These are phyloP conservation scores for Graptemys geographica DNA, from an alignment of 2,797 vertebrate genomes.

Conservation along the genomic window DNA sequence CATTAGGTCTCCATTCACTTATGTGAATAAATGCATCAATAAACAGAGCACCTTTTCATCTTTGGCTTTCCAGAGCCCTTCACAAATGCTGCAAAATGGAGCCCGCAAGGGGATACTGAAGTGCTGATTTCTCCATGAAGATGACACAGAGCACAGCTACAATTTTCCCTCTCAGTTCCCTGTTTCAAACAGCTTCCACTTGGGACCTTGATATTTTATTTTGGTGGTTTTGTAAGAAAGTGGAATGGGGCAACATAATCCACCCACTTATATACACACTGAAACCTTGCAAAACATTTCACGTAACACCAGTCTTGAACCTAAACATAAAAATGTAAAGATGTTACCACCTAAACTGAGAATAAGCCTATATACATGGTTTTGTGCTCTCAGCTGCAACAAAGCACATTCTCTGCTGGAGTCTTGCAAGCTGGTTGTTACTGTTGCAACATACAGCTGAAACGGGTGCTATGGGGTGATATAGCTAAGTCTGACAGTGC, in stretches of 20 bases:
- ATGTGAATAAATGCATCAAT: neutral
- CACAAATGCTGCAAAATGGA: neutral
- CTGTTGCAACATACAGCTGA: neutral
- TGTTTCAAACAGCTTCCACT: neutral
- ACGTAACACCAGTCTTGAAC: neutral
- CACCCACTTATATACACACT: neutral
- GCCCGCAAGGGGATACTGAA: neutral
- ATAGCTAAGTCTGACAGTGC: neutral
- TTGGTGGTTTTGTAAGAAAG: neutral
- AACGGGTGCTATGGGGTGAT: neutral
- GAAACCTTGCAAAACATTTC: neutral
- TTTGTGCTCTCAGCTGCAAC: neutral
- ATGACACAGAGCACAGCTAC: neutral
- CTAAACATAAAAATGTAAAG: neutral
- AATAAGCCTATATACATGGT: neutral
- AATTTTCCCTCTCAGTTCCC: neutral
- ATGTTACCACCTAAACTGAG: neutral
- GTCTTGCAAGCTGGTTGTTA: neutral
- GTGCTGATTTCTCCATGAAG: neutral
- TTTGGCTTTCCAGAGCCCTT: neutral
- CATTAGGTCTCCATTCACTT: neutral
- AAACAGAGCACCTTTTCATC: neutral
- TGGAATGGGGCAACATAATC: neutral
- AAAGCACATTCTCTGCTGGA: neutral
- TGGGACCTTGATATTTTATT: neutral